phyloP scores from a whole-genome alignment of 2,888 invertebrate genomes.

The Cheilosia vernalis region DNA sequence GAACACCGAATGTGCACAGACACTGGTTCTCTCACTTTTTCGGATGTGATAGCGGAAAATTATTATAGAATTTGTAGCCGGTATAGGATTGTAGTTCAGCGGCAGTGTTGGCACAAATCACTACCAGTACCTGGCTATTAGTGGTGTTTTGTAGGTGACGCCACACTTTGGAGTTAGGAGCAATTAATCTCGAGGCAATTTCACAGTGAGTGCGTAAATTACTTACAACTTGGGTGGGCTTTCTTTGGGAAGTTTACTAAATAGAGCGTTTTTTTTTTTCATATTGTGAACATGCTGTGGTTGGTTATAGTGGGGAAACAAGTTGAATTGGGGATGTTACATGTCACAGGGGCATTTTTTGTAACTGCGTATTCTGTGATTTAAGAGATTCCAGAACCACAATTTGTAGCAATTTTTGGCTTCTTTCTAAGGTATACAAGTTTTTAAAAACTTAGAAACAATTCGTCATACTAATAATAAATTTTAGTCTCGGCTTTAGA shows the following conservation, averaged over 20 bases:
- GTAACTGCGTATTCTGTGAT: too few relatives aligned
- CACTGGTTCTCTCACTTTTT: conserved; percentile 52
- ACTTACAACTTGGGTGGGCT: conserved; percentile 53
- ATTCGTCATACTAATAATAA: too few relatives aligned
- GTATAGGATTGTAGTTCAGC: conserved; percentile 9
- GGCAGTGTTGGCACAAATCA: conserved; percentile 70
- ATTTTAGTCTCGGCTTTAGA: too few relatives aligned
- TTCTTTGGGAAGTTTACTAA: conserved; percentile 38
- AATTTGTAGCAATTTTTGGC: too few relatives aligned
- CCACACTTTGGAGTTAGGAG: conserved; percentile 31
- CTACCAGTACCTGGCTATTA: conserved; percentile 62
- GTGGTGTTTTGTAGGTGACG: conserved; percentile 61
- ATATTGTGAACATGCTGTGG: background rate
- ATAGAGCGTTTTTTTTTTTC: background rate
- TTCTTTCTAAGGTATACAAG: too few relatives aligned
- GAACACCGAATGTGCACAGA: conserved; percentile 26
- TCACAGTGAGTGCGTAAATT: conserved; percentile 75
- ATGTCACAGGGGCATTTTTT: too few relatives aligned
- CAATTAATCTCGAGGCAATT: conserved; percentile 74
- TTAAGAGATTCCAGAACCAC: too few relatives aligned
- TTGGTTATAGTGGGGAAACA: background rate
- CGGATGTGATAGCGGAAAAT: conserved; percentile 66
- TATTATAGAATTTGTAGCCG: conserved; percentile 57
- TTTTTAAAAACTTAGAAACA: too few relatives aligned
- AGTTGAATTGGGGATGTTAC: background rate